Evolutionary conservation across 2,888 invertebrate species (phyloP).

Genomic region (Druceiella hillmani): DNA sequence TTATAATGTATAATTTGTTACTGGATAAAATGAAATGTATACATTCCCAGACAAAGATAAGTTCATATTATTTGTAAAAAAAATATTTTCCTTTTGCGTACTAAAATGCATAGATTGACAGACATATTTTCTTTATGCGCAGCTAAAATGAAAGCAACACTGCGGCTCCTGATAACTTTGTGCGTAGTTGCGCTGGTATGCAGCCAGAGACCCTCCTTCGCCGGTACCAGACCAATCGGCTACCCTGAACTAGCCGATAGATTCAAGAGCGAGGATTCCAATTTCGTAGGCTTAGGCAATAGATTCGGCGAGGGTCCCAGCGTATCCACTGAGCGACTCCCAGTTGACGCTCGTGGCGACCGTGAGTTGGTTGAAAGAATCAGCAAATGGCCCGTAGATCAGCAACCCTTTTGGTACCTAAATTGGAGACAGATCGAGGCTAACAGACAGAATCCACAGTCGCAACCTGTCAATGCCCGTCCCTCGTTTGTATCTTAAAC

Average conservation of each 20-base stretch:
- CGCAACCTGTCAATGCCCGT: too few relatives aligned
- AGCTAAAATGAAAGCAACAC: too few relatives aligned
- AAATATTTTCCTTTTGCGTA: too few relatives aligned
- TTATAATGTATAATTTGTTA: too few relatives aligned
- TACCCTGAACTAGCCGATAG: constrained; percentile 45
- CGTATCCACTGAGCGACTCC: constrained; percentile 36
- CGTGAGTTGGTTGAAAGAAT: constrained; percentile 43
- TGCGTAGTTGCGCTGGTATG: constrained; percentile 21
- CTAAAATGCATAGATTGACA: too few relatives aligned
- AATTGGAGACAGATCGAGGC: constrained; percentile 54
- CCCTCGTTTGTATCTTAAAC: too few relatives aligned
- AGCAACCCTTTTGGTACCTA: constrained; percentile 56
- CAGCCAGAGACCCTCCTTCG: constrained; percentile 53
- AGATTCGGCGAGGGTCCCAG: constrained; percentile 41
- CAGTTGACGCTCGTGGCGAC: constrained; percentile 53
- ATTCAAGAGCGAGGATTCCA: constrained; percentile 28
- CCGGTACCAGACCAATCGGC: constrained; percentile 42
- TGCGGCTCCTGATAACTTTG: too few relatives aligned
- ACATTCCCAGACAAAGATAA: too few relatives aligned
- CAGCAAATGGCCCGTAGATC: constrained; percentile 49
- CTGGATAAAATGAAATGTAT: too few relatives aligned
- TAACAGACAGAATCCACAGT: constrained; percentile 29
- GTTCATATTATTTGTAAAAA: too few relatives aligned
- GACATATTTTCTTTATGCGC: too few relatives aligned
- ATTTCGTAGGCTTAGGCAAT: constrained; percentile 28